Evolutionary conservation across 2,888 invertebrate species (phyloP), one percentile per base, ranked within the genome.

Genomic region (Ophioninae sp.): DNA sequence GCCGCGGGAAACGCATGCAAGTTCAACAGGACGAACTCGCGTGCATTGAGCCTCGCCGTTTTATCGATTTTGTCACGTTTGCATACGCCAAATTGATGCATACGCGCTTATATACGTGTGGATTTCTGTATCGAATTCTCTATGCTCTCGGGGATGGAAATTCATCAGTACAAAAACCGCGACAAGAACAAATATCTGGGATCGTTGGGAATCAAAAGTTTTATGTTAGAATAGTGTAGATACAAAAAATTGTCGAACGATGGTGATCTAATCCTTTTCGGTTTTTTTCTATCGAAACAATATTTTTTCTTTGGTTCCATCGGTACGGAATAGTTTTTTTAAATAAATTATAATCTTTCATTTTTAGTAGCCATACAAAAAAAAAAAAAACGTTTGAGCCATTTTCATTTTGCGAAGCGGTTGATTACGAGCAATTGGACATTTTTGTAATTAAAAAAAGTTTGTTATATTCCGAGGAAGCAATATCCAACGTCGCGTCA

Each of bases 1-100:
- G 68, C n/a, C 50, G 50, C 64, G 37, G 13, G 39, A 23, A 73
- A 73, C 17, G 39, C 59, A 41, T 13, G 39, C 6, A 61, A 73
- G 13, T 73, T 61, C 21, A 10, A 17, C 39, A 50, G 37, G 37
- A 20, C 37, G 37, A 13, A 39, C 10, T 39, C 2, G 50, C 62
- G 3, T 39, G 41, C 17, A 7, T 44, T 23, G 20, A 30, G 10
- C n/a, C 44, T 44, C 50, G n/a, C 41, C 30, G n/a, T n/a, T 8
- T 23, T 39, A 41, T 62, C 44, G 8, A 39, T 44, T 23, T 23
- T n/a, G n/a, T 10, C 41, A 0, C 50, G 50, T 50, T 6, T 17
- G 17, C 17, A 50, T 50, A 50, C 50, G 50, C 17, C 13, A 50
- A 50, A 50, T 50, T 50, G 5, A 50, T 50, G 13, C 50, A 50